Percentiles rank a stretch among this genome's conserved stretches.
Evolutionary conservation across 2,888 invertebrate species (phyloP).

Genomic region (Dioctria rufipes): DNA sequence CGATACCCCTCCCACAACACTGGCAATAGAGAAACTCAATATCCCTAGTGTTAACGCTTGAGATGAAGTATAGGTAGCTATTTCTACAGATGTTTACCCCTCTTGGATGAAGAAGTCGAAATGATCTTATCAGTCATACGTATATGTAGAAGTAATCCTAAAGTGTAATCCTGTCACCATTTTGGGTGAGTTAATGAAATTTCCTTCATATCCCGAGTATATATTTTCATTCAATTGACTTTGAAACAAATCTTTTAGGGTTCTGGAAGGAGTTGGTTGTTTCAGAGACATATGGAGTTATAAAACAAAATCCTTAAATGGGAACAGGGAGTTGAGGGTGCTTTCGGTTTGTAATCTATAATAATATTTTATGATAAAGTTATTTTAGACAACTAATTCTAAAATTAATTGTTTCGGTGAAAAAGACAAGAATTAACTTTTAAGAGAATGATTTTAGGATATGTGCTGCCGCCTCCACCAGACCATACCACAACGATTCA

Average conservation of each 20-base stretch:
- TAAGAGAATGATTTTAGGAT: too few species aligned
- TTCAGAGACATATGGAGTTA: too few species aligned
- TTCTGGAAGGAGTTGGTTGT: too few species aligned
- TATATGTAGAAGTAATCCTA: neutral
- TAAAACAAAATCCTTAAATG: too few species aligned
- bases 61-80: neutral
- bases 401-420: too few species aligned
- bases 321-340: too few species aligned
- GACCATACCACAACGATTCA: too few species aligned
- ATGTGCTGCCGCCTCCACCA: too few species aligned
- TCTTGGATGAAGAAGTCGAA: neutral
- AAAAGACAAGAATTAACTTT: too few species aligned
- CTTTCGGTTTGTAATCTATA: too few species aligned
- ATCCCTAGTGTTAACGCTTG: neutral
- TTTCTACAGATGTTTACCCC: constrained; percentile 10
- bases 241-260: neutral
- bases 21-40: neutral
- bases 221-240: constrained; percentile 26
- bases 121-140: constrained; percentile 23
- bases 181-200: constrained; percentile 18
- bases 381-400: too few species aligned
- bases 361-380: too few species aligned
- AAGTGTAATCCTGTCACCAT: constrained; percentile 18
- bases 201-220: neutral
- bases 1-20: constrained; percentile 13